phyloP scores from a whole-genome alignment of 2,888 invertebrate genomes.

The Noctua janthina region DNA sequence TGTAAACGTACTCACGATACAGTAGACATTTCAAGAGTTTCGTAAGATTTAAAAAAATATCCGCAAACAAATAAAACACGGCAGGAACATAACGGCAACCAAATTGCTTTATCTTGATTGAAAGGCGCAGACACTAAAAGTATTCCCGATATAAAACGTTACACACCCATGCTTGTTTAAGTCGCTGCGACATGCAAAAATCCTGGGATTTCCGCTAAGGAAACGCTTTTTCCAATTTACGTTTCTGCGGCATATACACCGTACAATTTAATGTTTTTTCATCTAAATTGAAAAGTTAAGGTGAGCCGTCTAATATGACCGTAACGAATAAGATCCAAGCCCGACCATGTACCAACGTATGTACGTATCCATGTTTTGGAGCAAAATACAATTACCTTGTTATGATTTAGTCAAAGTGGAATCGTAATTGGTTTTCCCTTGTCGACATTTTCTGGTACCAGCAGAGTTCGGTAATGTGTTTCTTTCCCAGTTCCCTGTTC shows the following conservation, averaged over 20 bases:
- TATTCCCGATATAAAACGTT: too few species aligned
- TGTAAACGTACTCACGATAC: not conserved
- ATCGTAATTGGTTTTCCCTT: conserved; percentile 32
- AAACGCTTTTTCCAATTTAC: not conserved
- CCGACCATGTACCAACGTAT: not conserved
- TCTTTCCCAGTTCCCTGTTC: not conserved
- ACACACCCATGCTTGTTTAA: not conserved
- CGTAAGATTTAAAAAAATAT: not conserved
- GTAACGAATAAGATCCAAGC: not conserved
- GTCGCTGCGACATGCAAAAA: not conserved
- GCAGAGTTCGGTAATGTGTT: conserved; percentile 22
- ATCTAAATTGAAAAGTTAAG: not conserved
- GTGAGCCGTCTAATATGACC: not conserved
- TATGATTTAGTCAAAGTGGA: conserved; percentile 34
- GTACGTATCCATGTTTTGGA: conserved; percentile 6
- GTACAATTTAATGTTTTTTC: not conserved
- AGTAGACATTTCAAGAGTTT: too few species aligned
- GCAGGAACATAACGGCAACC: not conserved
- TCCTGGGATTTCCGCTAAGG: not conserved
- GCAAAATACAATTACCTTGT: conserved; percentile 27
- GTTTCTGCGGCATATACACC: not conserved
- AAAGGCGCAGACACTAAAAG: not conserved
- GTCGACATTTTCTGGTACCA: conserved; percentile 12
- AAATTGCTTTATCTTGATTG: not conserved
- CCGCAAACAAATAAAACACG: not conserved